These are phyloP conservation scores for Alectura lathami DNA, from an alignment of 2,113 vertebrate species.

Conservation along the genomic window DNA sequence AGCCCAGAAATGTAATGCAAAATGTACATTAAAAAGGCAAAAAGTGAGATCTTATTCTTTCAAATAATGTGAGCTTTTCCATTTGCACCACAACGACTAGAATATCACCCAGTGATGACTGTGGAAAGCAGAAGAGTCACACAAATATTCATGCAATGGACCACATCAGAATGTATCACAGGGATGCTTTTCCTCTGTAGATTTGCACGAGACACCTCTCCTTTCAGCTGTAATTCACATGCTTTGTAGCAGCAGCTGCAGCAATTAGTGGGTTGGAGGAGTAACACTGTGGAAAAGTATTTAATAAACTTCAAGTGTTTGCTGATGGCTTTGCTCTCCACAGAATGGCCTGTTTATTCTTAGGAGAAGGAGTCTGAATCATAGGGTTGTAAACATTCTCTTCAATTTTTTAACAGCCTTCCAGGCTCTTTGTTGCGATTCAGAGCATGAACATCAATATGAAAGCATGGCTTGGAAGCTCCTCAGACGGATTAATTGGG, in stretches of 20 bases:
- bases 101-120: not conserved
- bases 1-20: too few species aligned
- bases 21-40: not conserved
- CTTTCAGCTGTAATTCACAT: constrained; percentile 16
- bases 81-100: not conserved
- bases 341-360: constrained; percentile 32
- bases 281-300: constrained; percentile 18
- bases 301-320: constrained; percentile 57
- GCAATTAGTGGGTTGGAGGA: constrained; percentile 33
- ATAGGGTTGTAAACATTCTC: constrained; percentile 4
- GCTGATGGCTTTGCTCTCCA: constrained; percentile 25
- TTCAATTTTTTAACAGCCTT: constrained; percentile 14
- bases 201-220: not conserved
- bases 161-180: not conserved
- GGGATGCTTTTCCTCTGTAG: not conserved
- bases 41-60: not conserved
- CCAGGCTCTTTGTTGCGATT: not conserved
- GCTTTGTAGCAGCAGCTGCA: constrained; percentile 32
- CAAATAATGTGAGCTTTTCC: not conserved
- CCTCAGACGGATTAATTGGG: not conserved
- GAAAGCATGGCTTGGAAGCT: not conserved
- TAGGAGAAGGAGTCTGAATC: constrained; percentile 35
- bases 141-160: not conserved
- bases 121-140: not conserved
- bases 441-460: not conserved